These are phyloP conservation scores for Nasonia oneida DNA, from an alignment of 2,888 invertebrate species.

Conservation along the genomic window DNA sequence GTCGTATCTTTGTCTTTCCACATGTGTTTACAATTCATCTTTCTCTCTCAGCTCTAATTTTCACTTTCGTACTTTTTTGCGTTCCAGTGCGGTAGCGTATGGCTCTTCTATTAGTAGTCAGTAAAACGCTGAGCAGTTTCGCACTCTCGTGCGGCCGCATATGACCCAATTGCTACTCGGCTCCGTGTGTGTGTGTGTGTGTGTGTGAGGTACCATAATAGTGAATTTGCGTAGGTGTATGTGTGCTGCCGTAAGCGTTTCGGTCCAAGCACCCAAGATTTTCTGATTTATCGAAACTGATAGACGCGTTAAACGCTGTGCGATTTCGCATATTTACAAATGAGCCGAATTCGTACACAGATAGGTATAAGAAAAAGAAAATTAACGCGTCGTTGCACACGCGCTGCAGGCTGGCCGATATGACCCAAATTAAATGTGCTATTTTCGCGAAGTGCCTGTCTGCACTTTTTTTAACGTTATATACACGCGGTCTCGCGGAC, in stretches of 20 bases:
- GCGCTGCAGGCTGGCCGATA: neutral
- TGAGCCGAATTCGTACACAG: conserved; percentile 6
- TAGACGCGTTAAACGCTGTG: too few relatives aligned
- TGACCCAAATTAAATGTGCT: conserved; percentile 7
- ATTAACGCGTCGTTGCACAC: neutral
- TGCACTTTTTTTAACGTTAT: neutral
- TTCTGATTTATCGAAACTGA: neutral
- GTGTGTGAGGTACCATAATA: conserved; percentile 21
- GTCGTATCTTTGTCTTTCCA: neutral
- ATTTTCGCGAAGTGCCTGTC: neutral
- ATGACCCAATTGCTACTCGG: conserved; percentile 42
- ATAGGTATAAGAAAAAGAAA: neutral
- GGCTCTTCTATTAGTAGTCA: conserved; percentile 49
- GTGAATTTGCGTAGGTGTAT: conserved; percentile 16
- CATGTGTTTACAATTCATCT: neutral
- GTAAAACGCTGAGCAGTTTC: conserved; percentile 48
- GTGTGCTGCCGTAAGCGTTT: neutral
- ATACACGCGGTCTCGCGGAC: neutral
- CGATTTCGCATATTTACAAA: neutral
- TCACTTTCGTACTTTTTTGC: neutral
- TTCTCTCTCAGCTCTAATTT: neutral
- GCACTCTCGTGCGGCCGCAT: conserved; percentile 32
- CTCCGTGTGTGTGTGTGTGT: neutral
- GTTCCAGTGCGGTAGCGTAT: neutral
- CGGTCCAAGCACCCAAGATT: conserved; percentile 11